These are phyloP conservation scores for Yoshiicerus persimilis DNA, from an alignment of 1,140 invertebrate genomes.

Conservation along the genomic window DNA sequence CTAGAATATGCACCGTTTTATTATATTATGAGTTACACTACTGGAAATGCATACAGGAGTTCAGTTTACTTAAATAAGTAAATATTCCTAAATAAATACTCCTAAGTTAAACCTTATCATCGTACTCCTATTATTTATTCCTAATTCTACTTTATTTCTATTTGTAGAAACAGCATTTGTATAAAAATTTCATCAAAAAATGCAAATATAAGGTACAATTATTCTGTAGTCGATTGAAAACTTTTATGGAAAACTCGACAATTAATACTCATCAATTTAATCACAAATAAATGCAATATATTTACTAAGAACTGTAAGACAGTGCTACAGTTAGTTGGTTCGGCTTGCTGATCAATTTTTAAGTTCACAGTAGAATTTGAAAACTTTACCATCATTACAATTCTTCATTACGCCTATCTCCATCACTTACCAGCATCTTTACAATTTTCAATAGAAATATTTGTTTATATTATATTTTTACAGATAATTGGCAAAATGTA, in stretches of 20 bases:
- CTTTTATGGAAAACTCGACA: background rate
- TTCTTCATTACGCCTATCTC: background rate
- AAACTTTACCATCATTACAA: background rate
- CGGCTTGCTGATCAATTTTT: background rate
- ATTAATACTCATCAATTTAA: background rate
- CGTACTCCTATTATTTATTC: background rate
- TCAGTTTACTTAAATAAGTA: background rate
- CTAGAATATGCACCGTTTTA: background rate
- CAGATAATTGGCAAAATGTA: no score
- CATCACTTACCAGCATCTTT: no score
- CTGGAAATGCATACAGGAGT: background rate
- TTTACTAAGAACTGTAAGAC: background rate
- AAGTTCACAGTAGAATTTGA: background rate
- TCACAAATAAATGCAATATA: background rate
- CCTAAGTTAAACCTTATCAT: no score
- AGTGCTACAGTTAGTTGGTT: background rate
- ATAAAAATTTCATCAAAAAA: background rate
- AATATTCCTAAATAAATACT: no score
- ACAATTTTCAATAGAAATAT: no score
- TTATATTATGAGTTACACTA: background rate
- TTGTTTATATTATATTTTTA: no score
- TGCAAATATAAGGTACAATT: background rate
- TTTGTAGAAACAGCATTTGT: background rate
- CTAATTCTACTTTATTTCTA: background rate
- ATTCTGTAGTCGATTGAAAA: no score